Evolutionary conservation across 2,113 vertebrate species (phyloP).

Genomic region (Panthera tigris): DNA sequence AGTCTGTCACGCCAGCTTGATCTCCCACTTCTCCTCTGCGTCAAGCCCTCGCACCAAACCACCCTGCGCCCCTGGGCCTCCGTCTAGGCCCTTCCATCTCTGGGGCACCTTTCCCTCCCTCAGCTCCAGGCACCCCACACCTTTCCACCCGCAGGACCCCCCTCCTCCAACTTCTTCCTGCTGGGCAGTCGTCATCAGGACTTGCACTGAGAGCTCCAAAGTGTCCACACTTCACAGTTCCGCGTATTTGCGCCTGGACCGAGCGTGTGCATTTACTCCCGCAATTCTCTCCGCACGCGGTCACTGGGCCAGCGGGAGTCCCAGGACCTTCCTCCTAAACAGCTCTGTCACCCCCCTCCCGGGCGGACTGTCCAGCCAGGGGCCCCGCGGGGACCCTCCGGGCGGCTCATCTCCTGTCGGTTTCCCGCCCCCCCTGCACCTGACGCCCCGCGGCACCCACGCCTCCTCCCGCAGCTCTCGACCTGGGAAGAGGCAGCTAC

Average conservation of each 20-base stretch:
- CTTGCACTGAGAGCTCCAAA: rapidly evolving
- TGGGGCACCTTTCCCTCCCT: background rate
- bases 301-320: background rate
- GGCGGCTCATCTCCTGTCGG: no score
- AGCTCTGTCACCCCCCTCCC: background rate
- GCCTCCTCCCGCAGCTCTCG: rapidly evolving
- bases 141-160: background rate
- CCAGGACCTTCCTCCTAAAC: background rate
- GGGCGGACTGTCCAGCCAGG: background rate
- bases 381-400: background rate
- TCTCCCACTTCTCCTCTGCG: rapidly evolving
- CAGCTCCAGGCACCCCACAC: rapidly evolving
- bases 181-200: rapidly evolving
- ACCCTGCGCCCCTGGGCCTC: rapidly evolving
- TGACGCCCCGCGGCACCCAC: rapidly evolving
- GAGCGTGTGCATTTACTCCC: rapidly evolving
- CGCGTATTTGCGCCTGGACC: rapidly evolving
- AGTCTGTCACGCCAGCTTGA: rapidly evolving
- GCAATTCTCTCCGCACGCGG: background rate
- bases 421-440: rapidly evolving
- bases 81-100: background rate
- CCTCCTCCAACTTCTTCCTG: background rate
- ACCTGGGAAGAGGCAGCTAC: background rate
- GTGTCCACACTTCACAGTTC: rapidly evolving
- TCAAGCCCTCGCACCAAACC: rapidly evolving